A percentile compares a stretch with the other conserved stretches of the same genome.
Evolutionary conservation across 2,797 vertebrate genomes (phyloP).

Genomic region (Mormyrops boulengeri): DNA sequence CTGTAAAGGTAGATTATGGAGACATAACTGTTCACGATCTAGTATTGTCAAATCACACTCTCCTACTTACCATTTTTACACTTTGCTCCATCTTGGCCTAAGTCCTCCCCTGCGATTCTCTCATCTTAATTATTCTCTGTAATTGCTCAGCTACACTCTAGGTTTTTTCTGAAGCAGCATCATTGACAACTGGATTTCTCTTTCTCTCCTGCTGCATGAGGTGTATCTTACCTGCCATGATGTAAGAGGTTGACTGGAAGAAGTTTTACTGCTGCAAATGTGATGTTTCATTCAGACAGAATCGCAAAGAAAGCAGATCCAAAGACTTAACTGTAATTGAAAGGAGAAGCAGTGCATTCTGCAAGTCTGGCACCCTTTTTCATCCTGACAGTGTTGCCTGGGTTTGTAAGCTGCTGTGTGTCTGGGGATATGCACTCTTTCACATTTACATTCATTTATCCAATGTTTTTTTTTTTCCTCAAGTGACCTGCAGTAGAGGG

Average conservation of each 20-base stretch:
- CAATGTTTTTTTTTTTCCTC: neutral
- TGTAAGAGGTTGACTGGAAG: neutral
- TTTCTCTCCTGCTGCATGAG: neutral
- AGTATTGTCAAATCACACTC: neutral
- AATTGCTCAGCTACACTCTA: neutral
- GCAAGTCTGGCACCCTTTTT: neutral
- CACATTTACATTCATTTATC: neutral
- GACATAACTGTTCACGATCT: neutral
- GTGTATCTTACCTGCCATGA: neutral
- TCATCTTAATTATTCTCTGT: neutral
- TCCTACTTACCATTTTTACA: neutral
- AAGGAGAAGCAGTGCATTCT: neutral
- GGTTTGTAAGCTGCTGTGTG: neutral
- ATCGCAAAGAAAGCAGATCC: neutral
- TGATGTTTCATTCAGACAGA: neutral
- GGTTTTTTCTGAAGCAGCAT: neutral
- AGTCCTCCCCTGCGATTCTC: neutral
- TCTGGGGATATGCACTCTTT: neutral
- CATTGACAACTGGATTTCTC: neutral
- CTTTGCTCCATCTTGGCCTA: neutral
- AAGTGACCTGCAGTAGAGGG: neutral
- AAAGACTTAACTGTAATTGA: neutral
- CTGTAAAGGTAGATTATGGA: neutral
- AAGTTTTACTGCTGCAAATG: neutral
- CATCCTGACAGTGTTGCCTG: neutral